Conservation (phyloP, 2,888 invertebrate species). For the Acleris holmiana region DNA sequence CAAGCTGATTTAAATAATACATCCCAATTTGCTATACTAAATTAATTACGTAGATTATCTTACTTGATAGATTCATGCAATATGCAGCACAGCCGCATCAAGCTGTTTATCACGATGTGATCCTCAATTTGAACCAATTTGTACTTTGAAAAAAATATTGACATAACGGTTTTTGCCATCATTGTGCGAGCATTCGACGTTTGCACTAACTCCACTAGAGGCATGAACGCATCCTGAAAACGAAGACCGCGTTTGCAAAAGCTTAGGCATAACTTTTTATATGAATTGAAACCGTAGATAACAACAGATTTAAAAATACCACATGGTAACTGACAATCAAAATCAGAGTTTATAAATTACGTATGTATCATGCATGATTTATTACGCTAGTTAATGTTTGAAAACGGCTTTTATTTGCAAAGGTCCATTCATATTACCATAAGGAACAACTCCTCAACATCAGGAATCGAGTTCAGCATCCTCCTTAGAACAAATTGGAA, state of each 20-base stretch:
- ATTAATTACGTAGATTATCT: conserved; percentile 33
- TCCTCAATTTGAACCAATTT: conserved; percentile 86
- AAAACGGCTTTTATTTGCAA: neutral
- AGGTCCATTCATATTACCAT: conserved; percentile 84
- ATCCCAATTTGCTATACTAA: neutral
- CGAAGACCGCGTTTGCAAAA: conserved; percentile 41
- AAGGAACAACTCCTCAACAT: conserved; percentile 91
- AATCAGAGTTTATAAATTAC: too few relatives aligned
- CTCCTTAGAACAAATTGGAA: conserved; percentile 90
- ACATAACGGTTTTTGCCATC: conserved; percentile 92
- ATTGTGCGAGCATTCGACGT: conserved; percentile 92
- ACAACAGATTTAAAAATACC: too few relatives aligned
- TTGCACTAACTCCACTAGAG: conserved; percentile 95
- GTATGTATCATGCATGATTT: too few relatives aligned
- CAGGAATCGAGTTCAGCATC: conserved; percentile 89
- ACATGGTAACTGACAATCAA: too few relatives aligned
- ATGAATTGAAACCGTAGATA: too few relatives aligned
- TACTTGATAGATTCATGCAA: conserved; percentile 97
- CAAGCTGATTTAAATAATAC: too few relatives aligned
- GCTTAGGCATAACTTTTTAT: too few relatives aligned
- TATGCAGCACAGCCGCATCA: conserved; percentile 94
- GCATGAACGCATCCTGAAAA: conserved; percentile 93
- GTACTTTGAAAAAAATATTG: conserved; percentile 82
- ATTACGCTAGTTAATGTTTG: too few relatives aligned
- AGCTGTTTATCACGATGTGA: conserved; percentile 93